Conservation (phyloP, 2,113 vertebrate species). For the Microcebus murinus region DNA sequence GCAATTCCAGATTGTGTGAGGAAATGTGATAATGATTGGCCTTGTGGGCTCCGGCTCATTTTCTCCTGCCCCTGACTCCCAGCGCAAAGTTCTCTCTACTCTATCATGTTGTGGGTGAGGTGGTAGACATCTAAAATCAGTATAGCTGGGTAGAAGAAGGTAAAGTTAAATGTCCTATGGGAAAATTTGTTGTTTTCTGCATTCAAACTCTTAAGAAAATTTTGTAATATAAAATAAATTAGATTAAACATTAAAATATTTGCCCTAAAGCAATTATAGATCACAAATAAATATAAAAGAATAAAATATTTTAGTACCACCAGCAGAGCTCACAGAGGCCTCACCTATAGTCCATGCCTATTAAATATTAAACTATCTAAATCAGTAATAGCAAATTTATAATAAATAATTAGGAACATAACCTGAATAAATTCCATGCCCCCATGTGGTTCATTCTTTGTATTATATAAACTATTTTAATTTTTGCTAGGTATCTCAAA, state of each 20-base stretch:
- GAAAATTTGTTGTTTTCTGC: neutral
- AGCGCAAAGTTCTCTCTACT: neutral
- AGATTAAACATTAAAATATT: neutral
- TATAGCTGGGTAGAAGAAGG: neutral
- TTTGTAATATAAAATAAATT: conserved; percentile 47
- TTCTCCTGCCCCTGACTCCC: neutral
- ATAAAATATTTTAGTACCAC: neutral
- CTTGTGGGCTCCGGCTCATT: neutral
- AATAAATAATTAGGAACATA: conserved; percentile 33
- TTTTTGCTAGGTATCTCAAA: neutral
- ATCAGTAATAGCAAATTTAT: neutral
- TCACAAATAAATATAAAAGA: conserved; percentile 13
- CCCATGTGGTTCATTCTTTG: neutral
- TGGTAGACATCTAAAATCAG: neutral
- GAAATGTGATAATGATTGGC: conserved; percentile 5
- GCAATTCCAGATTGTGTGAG: conserved; percentile 55
- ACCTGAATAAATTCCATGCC: neutral
- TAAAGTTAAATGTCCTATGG: neutral
- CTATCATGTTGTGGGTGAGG: neutral
- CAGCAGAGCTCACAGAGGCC: neutral
- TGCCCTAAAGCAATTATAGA: conserved; percentile 6
- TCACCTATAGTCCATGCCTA: neutral
- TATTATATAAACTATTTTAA: neutral
- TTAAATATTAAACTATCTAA: conserved; percentile 18
- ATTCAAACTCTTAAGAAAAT: neutral